A percentile compares a stretch with the other conserved stretches of the same genome.
These are phyloP conservation scores for Nemoura dubitans DNA, from an alignment of 2,888 invertebrate species.

Conservation along the genomic window DNA sequence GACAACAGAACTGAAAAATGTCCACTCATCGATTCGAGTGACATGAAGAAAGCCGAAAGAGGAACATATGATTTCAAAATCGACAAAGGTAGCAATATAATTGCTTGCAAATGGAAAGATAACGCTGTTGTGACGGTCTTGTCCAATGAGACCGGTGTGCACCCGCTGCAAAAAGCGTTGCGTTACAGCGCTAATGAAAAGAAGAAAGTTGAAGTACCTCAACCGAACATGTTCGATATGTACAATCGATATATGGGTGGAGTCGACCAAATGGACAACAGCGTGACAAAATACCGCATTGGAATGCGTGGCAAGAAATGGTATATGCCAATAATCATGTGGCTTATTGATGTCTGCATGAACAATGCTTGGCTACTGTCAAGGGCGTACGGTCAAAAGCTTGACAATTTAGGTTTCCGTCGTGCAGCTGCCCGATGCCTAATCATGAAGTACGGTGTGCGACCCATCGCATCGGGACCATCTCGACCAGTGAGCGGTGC, in stretches of 20 bases:
- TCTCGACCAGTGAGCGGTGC: too few species aligned
- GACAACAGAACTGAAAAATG: too few species aligned
- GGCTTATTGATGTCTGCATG: background rate
- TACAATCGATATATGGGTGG: conserved; percentile 53
- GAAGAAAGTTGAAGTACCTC: background rate
- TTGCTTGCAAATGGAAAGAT: too few species aligned
- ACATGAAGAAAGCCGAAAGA: too few species aligned
- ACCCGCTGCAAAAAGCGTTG: conserved; percentile 49
- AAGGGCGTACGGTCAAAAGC: background rate
- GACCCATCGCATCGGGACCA: too few species aligned
- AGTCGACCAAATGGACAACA: conserved; percentile 53
- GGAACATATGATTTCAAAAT: too few species aligned
- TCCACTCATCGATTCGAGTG: too few species aligned
- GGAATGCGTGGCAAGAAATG: conserved; percentile 52
- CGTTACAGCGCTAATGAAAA: conserved; percentile 48
- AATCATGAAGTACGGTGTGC: too few species aligned
- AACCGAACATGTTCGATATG: background rate
- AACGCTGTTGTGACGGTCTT: conserved; percentile 53
- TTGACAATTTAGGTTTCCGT: background rate
- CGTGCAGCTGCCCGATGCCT: too few species aligned
- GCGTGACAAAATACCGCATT: conserved; percentile 53
- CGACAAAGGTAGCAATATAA: too few species aligned
- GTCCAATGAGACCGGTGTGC: conserved; percentile 47
- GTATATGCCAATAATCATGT: conserved; percentile 49
- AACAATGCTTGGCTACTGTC: conserved; percentile 12